Evolutionary conservation across 2,113 vertebrate genomes (phyloP).

Genomic region (Poecilia latipinna): DNA sequence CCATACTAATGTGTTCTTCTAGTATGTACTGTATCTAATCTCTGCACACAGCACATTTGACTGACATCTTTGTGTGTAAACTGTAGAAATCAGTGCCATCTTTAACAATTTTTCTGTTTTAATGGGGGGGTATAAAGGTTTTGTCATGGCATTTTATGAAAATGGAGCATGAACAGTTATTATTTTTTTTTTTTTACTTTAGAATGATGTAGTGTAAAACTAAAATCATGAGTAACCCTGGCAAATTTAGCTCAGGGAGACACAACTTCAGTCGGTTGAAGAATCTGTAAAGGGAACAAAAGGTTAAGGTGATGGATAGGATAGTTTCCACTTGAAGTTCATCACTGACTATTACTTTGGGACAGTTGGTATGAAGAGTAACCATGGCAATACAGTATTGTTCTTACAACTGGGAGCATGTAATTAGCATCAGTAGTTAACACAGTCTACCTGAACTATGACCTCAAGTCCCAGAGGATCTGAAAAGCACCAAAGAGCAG

Average conservation of each 20-base stretch:
- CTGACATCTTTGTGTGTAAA: not conserved
- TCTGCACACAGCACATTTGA: slow-evolving; percentile 14
- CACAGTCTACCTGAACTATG: too few relatives aligned
- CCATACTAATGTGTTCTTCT: slow-evolving; percentile 67
- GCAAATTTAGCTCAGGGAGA: not conserved
- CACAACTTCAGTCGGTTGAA: not conserved
- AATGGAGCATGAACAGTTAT: not conserved
- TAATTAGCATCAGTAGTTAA: too few relatives aligned
- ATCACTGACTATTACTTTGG: not conserved
- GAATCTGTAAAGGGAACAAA: not conserved
- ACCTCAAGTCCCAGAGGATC: too few relatives aligned
- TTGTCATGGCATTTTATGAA: too few relatives aligned
- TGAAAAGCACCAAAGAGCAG: too few relatives aligned
- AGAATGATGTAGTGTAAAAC: not conserved
- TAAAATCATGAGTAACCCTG: not conserved
- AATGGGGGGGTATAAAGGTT: too few relatives aligned
- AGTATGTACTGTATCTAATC: slow-evolving; percentile 40
- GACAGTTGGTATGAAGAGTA: too few relatives aligned
- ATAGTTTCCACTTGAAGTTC: not conserved
- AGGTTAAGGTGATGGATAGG: not conserved
- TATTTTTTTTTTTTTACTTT: not conserved
- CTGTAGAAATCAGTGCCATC: not conserved
- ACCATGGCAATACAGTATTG: too few relatives aligned
- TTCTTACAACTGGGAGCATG: too few relatives aligned
- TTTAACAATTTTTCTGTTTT: not conserved